Base-by-base conservation (phyloP, 2,113 vertebrate species). In the Dipodomys merriami region DNA sequence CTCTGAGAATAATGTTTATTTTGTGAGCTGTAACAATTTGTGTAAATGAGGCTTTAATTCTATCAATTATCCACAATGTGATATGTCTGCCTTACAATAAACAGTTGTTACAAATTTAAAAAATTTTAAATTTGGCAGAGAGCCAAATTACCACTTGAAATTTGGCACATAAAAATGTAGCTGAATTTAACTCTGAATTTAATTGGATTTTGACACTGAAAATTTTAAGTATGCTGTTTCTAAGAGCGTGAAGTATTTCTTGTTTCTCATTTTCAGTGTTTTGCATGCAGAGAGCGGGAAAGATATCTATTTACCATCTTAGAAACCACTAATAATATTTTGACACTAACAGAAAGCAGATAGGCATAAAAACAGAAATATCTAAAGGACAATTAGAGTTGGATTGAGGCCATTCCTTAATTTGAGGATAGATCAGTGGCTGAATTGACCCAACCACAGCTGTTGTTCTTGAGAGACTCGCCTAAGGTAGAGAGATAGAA, bases 101-200 rank as follows among this genome's bases (percentile, higher is more conserved):
- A 71, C 72, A 90, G 46, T 83, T 88, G 30, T 44, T 84, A 81
- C 11, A 71, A 10, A 90, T 84, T 65, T 94, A 74, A 74, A 96
- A 95, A 95, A 84, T 60, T 60, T 60, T 60, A 11, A 60, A 60
- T 18, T 39, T 39, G 39, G 69, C 39, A 93, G 30, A 89, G 90
- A 94, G 81, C 27, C 23, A 73, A 82, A 88, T 69, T 87, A 91
- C 44, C 85, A 85, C 69, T 85, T 90, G 64, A 94, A 91, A 96
- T 77, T 82, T 95, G 69, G 73, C 81, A 76, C n/a, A 29, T 57
- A 71, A 89, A 78, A 78, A 86, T 78, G 64, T 39, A 86, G 92
- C 29, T 79, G 64, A 91, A 84, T 94, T 82, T 90, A 71, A 69
- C 62, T 83, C n/a, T 92, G 8, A 81, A 69, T 95, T 95, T 93